These are phyloP conservation scores for Scleropages formosus DNA, from an alignment of 2,797 vertebrate species.

Conservation along the genomic window DNA sequence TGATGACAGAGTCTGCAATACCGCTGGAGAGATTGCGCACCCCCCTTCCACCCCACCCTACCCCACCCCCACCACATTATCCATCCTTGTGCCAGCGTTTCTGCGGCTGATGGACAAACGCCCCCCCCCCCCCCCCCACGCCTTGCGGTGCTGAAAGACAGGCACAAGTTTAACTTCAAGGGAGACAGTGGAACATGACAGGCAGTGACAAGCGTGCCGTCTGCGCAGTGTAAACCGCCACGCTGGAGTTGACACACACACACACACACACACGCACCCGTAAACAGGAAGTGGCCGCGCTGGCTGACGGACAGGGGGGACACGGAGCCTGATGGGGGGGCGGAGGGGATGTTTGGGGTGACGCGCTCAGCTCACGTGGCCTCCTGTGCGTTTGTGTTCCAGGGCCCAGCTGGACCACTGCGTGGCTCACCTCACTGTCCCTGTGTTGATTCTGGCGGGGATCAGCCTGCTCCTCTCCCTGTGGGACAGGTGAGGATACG, in stretches of 20 bases:
- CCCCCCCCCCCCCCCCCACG: conserved; percentile 59
- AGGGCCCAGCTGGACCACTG: conserved; percentile 74
- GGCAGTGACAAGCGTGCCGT: conserved; percentile 53
- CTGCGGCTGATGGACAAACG: conserved; percentile 59
- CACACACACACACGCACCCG: too few relatives aligned
- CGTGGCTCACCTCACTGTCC: conserved; percentile 64
- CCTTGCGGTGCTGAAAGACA: conserved; percentile 63
- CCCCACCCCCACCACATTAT: conserved; percentile 48
- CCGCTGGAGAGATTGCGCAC: conserved; percentile 67
- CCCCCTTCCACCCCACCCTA: conserved; percentile 49
- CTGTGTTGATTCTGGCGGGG: conserved; percentile 61
- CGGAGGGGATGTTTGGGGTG: conserved; percentile 48
- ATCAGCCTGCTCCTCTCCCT: conserved; percentile 57
- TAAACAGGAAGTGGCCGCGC: conserved; percentile 41
- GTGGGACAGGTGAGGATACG: conserved; percentile 59
- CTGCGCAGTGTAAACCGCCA: conserved; percentile 60
- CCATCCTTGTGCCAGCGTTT: conserved; percentile 58
- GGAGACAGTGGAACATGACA: conserved; percentile 67
- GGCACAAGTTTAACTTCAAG: conserved; percentile 69
- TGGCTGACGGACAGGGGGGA: conserved; percentile 45
- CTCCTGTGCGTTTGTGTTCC: conserved; percentile 31
- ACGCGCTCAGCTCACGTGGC: background rate
- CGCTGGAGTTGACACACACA: conserved; percentile 44
- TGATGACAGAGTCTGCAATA: conserved; percentile 76
- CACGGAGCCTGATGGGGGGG: conserved; percentile 16